These are phyloP conservation scores for Drosophila parthenogenetica DNA, from an alignment of 2,888 invertebrate species.

Conservation along the genomic window DNA sequence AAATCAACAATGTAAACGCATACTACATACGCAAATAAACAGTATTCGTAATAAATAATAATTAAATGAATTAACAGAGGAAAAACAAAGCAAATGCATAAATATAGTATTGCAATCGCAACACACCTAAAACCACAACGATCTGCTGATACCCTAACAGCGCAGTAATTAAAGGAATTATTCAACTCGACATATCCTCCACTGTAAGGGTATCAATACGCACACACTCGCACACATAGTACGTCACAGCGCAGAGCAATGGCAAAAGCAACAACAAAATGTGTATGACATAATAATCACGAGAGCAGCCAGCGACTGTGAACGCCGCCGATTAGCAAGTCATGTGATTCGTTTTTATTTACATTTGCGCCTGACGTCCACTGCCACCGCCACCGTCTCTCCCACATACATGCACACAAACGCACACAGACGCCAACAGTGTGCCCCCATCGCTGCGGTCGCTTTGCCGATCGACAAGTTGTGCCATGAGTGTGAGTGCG, in stretches of 20 bases:
- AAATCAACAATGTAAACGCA: conserved; percentile 60
- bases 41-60: conserved; percentile 69
- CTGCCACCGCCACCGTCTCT: conserved; percentile 24
- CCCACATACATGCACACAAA: conserved; percentile 21
- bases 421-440: conserved; percentile 30
- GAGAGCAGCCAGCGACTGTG: conserved; percentile 81
- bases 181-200: conserved; percentile 31
- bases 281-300: conserved; percentile 85
- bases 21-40: conserved; percentile 61
- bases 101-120: not conserved
- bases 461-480: conserved; percentile 37
- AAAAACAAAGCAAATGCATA: conserved; percentile 34
- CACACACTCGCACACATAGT: conserved; percentile 3
- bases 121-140: conserved; percentile 5
- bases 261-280: conserved; percentile 68
- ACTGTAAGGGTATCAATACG: conserved; percentile 18
- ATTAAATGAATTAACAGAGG: conserved; percentile 71
- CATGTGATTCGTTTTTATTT: conserved; percentile 84
- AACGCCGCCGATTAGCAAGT: conserved; percentile 83
- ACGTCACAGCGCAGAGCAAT: conserved; percentile 30
- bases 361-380: conserved; percentile 73
- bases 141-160: conserved; percentile 19
- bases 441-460: conserved; percentile 21
- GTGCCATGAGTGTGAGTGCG: conserved; percentile 9
- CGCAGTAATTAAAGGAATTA: not conserved